A percentile compares a stretch with the other conserved stretches of the same genome.
These are phyloP conservation scores for Andrena cerasifolii DNA, from an alignment of 1,140 invertebrate genomes.

Conservation along the genomic window DNA sequence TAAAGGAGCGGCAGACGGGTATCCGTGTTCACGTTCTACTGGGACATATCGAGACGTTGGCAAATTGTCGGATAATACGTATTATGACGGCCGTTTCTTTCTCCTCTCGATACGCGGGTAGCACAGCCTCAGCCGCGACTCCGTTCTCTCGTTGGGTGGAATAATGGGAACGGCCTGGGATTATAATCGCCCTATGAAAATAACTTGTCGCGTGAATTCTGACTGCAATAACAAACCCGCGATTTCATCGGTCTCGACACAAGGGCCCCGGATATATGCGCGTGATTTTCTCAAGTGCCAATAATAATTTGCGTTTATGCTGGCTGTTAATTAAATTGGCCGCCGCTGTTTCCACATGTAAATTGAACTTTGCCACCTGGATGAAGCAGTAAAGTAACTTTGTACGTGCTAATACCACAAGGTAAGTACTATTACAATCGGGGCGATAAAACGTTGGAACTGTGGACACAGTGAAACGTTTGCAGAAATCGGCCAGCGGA, in stretches of 20 bases:
- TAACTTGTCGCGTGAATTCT: neutral
- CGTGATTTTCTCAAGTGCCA: neutral
- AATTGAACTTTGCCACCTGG: neutral
- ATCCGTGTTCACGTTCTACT: constrained; percentile 2
- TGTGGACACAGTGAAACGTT: too few relatives aligned
- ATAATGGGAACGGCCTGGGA: too few relatives aligned
- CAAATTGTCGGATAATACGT: neutral
- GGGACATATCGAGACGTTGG: neutral
- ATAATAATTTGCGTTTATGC: constrained; percentile 7
- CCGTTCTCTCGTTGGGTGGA: too few relatives aligned
- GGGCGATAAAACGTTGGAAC: too few relatives aligned
- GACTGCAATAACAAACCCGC: constrained; percentile 4
- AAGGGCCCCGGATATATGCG: neutral
- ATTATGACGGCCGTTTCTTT: neutral
- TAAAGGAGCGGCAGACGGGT: neutral
- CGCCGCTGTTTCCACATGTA: neutral
- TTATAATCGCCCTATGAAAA: too few relatives aligned
- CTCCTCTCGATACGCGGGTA: neutral
- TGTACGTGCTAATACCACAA: too few relatives aligned
- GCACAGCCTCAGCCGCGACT: neutral
- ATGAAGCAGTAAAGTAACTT: too few relatives aligned
- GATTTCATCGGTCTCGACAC: neutral
- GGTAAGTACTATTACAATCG: too few relatives aligned
- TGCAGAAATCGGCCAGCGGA: neutral
- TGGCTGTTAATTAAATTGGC: constrained; percentile 18